phyloP scores from a whole-genome alignment of 2,113 vertebrate genomes.

The Climacteris rufus region DNA sequence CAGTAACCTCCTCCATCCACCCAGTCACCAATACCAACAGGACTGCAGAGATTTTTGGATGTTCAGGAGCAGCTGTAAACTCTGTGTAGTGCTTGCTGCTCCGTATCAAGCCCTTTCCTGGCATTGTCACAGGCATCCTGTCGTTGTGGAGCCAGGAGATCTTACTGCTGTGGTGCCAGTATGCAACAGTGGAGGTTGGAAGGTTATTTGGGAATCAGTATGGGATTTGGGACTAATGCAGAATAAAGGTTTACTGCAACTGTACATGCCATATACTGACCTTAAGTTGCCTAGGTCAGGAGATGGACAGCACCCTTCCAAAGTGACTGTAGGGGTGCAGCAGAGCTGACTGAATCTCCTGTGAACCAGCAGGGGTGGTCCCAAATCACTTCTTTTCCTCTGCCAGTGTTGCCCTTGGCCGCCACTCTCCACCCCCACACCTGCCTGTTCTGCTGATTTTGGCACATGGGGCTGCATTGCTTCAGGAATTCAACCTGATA shows the following conservation, averaged over 20 bases:
- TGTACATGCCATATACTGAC: neutral
- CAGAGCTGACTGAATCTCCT: neutral
- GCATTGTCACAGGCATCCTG: neutral
- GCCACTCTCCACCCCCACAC: neutral
- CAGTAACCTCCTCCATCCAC: neutral
- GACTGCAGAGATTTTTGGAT: neutral
- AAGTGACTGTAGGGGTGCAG: accelerated
- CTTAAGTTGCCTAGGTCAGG: neutral
- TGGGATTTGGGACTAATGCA: neutral
- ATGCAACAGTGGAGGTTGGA: neutral
- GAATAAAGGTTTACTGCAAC: neutral
- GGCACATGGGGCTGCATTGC: neutral
- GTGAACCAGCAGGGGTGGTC: neutral
- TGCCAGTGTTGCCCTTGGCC: neutral
- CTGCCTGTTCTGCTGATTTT: neutral
- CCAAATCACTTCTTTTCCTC: neutral
- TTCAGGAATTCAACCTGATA: neutral
- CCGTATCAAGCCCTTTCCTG: neutral
- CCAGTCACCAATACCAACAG: neutral
- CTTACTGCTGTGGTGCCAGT: neutral
- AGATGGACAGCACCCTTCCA: neutral
- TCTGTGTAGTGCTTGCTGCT: neutral
- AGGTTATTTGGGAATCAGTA: neutral
- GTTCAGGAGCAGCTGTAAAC: neutral
- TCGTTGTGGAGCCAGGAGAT: neutral